A percentile compares a stretch with the other conserved stretches of the same genome.
Conservation (phyloP, 2,113 vertebrate genomes). For the Myotis lucifugus region DNA sequence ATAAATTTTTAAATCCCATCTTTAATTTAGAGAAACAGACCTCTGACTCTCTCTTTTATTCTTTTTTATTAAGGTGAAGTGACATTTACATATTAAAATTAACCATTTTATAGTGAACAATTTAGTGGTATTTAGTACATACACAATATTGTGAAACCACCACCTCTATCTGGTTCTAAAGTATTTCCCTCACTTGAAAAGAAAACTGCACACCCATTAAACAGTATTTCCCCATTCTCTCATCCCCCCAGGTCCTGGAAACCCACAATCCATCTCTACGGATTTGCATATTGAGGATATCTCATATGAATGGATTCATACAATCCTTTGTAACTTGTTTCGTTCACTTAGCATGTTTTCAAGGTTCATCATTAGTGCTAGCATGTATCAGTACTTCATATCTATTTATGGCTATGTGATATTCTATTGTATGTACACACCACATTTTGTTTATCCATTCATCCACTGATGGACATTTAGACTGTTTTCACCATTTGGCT, state of each 20-base stretch:
- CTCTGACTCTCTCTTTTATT: not conserved
- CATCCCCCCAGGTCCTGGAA: not conserved
- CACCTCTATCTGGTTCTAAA: not conserved
- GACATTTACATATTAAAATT: not conserved
- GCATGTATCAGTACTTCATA: not conserved
- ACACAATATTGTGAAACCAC: not conserved
- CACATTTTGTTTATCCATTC: not conserved
- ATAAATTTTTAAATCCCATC: not conserved
- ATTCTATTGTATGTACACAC: accelerated
- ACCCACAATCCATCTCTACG: not conserved
- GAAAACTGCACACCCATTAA: not conserved
- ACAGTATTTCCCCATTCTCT: not conserved
- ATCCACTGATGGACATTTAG: not conserved
- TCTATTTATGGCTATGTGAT: not conserved
- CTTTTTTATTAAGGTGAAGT: not conserved
- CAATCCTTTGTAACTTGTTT: not conserved
- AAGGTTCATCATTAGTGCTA: not conserved
- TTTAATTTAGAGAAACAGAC: not conserved
- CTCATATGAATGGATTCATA: not conserved
- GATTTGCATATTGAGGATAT: not conserved
- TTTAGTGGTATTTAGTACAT: not conserved
- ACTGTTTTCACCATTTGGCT: not conserved
- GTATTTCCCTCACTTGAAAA: not conserved
- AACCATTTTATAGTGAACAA: not conserved
- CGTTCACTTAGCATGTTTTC: not conserved